Percentiles rank a stretch among this genome's conserved stretches.
Evolutionary conservation across 1,140 invertebrate species (phyloP).

Genomic region (Hycleus phaleratus): DNA sequence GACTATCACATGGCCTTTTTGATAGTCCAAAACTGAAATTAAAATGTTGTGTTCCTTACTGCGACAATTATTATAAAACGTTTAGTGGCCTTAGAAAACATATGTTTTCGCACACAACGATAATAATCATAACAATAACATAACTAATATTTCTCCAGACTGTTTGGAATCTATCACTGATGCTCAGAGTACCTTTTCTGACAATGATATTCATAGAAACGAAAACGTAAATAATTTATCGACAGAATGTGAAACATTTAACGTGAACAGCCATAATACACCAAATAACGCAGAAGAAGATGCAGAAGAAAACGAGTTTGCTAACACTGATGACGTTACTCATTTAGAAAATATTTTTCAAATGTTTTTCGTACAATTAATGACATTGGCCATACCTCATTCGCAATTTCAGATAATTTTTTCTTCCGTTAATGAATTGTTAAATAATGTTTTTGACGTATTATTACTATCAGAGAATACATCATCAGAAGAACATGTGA

Average conservation of each 20-base stretch:
- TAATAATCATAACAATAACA: not conserved
- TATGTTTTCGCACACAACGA: conserved; percentile 6
- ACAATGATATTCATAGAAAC: too few relatives aligned
- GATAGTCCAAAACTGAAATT: not conserved
- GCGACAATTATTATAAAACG: not conserved
- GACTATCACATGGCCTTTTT: not conserved
- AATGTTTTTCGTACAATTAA: conserved; percentile 5
- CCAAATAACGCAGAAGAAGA: not conserved
- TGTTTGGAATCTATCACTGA: too few relatives aligned
- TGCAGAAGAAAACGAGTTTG: not conserved
- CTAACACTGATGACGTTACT: not conserved
- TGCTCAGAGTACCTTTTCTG: too few relatives aligned
- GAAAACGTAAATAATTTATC: too few relatives aligned
- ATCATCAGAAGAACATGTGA: not conserved
- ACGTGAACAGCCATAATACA: not conserved
- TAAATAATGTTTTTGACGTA: not conserved
- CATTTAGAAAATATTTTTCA: conserved; percentile 2
- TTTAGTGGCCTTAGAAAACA: conserved; percentile 11
- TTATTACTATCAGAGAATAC: not conserved
- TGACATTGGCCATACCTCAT: not conserved
- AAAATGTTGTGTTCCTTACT: conserved; percentile 2
- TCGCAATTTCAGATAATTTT: not conserved
- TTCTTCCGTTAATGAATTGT: not conserved
- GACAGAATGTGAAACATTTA: too few relatives aligned
- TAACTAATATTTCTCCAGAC: too few relatives aligned